A percentile compares a stretch with the other conserved stretches of the same genome.
These are phyloP conservation scores for Drosophila flavopinicola DNA, from an alignment of 2,888 invertebrate species.

Conservation along the genomic window DNA sequence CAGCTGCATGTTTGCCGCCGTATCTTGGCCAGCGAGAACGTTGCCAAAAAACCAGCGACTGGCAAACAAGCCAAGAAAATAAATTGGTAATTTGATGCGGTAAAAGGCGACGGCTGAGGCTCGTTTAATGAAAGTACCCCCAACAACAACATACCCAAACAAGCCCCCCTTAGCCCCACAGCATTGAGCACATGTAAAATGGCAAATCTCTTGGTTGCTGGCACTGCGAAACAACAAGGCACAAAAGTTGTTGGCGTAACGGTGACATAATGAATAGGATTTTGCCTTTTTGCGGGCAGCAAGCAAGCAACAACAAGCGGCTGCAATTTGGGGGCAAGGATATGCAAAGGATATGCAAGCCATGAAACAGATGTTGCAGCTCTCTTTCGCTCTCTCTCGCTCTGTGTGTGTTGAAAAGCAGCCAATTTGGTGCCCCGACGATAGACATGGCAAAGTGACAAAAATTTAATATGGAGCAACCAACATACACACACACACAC, in stretches of 20 bases:
- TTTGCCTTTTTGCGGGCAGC: slow-evolving; percentile 69
- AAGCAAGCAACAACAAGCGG: slow-evolving; percentile 34
- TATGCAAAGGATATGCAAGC: slow-evolving; percentile 72
- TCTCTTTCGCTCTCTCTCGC: slow-evolving; percentile 47
- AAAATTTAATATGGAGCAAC: slow-evolving; percentile 77
- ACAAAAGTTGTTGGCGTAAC: slow-evolving; percentile 51
- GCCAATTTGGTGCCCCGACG: slow-evolving; percentile 31
- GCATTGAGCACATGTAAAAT: slow-evolving; percentile 52
- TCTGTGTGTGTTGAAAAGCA: slow-evolving; percentile 12
- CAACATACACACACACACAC: slow-evolving; percentile 11
- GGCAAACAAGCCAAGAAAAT: slow-evolving; percentile 70
- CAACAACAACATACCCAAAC: background rate
- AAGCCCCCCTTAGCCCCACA: background rate
- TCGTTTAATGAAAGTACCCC: slow-evolving; percentile 63
- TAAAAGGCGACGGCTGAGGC: slow-evolving; percentile 53
- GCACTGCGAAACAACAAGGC: slow-evolving; percentile 39
- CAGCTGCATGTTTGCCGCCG: slow-evolving; percentile 41
- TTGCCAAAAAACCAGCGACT: slow-evolving; percentile 36
- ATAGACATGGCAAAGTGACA: slow-evolving; percentile 82
- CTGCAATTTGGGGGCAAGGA: slow-evolving; percentile 72
- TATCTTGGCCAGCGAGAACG: slow-evolving; percentile 27
- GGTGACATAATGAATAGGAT: slow-evolving; percentile 79
- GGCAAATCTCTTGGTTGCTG: slow-evolving; percentile 51
- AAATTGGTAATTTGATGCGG: slow-evolving; percentile 79
- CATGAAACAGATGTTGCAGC: slow-evolving; percentile 80